Evolutionary conservation across 2,113 vertebrate species (phyloP).

Genomic region (Clarias magur): DNA sequence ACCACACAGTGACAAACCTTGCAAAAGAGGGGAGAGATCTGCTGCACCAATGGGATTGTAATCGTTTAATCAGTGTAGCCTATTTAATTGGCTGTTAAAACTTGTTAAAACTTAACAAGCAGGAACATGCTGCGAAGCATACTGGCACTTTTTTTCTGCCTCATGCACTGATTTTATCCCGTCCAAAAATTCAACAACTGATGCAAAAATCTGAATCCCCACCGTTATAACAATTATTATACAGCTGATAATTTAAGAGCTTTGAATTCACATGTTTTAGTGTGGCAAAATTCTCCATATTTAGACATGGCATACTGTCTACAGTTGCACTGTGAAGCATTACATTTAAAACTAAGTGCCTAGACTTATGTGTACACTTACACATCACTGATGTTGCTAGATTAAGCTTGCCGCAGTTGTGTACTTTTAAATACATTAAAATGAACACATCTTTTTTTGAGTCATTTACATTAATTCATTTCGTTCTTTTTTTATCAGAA

Average conservation of each 20-base stretch:
- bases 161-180: neutral
- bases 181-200: neutral
- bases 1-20: too few relatives aligned
- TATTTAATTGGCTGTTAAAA: neutral
- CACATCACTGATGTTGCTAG: neutral
- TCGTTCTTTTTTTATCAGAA: too few relatives aligned
- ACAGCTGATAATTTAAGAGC: neutral
- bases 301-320: neutral
- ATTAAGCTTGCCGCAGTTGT: neutral
- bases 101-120: neutral
- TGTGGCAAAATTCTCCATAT: neutral
- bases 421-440: too few relatives aligned
- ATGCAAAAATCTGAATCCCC: neutral
- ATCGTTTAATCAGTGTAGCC: neutral
- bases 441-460: too few relatives aligned
- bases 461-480: too few relatives aligned
- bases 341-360: neutral
- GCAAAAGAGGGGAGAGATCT: too few relatives aligned
- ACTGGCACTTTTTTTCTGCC: neutral
- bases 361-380: too few relatives aligned
- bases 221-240: neutral
- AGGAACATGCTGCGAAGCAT: neutral
- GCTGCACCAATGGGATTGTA: neutral
- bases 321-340: neutral
- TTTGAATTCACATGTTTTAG: neutral